A percentile compares a stretch with the other conserved stretches of the same genome.
Conservation (phyloP, 1,140 invertebrate species). For the Odontomachus brunneus region DNA sequence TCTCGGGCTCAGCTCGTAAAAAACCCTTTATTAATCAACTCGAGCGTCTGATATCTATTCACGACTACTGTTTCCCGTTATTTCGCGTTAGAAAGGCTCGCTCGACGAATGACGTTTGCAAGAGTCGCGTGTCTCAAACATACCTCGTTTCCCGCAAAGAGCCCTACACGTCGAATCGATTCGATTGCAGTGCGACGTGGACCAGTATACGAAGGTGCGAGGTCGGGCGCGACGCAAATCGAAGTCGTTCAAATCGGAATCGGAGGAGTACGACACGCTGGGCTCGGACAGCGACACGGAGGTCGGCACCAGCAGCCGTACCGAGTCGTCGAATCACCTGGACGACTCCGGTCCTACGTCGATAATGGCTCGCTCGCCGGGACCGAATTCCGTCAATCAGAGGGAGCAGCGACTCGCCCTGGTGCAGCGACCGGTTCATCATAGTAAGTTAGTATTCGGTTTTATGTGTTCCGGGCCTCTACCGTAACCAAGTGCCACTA, state of each 20-base stretch:
- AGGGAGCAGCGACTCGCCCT: conserved; percentile 83
- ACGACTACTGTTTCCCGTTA: too few species aligned
- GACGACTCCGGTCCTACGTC: conserved; percentile 84
- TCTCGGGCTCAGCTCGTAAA: too few species aligned
- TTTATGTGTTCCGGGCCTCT: conserved; percentile 80
- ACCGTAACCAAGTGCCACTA: conserved; percentile 67
- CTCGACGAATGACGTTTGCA: background rate
- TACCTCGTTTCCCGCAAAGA: background rate
- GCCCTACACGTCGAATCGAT: conserved; percentile 26
- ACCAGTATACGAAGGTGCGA: conserved; percentile 84
- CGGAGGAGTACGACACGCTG: conserved; percentile 87
- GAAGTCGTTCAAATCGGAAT: conserved; percentile 86
- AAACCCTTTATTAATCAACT: too few species aligned
- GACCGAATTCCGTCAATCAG: conserved; percentile 80
- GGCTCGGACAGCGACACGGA: conserved; percentile 87
- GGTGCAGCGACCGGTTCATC: conserved; percentile 86
- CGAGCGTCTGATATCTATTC: too few species aligned
- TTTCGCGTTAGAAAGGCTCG: too few species aligned
- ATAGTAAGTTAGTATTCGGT: conserved; percentile 88
- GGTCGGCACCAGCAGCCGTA: conserved; percentile 85
- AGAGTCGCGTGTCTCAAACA: background rate
- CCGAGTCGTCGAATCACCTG: conserved; percentile 86
- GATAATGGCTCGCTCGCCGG: conserved; percentile 80
- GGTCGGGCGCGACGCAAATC: conserved; percentile 82
- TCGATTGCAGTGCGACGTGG: conserved; percentile 81